These are phyloP conservation scores for Cyclophora punctaria DNA, from an alignment of 2,888 invertebrate genomes.

Conservation along the genomic window DNA sequence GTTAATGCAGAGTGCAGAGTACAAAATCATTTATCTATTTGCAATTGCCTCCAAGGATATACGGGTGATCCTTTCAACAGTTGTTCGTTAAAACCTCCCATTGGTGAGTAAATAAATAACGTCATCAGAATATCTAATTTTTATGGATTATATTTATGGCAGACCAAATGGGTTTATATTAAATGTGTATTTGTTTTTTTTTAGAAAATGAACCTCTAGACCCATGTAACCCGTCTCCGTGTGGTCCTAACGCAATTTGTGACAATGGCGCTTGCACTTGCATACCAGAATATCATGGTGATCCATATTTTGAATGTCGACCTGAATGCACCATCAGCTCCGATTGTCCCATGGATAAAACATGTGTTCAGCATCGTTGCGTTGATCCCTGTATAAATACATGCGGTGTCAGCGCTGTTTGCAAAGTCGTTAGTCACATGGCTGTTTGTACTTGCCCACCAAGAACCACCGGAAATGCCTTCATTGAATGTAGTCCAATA, in stretches of 20 bases:
- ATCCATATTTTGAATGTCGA: conserved; percentile 80
- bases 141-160: background rate
- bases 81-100: conserved; percentile 75
- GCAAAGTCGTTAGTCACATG: conserved; percentile 83
- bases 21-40: conserved; percentile 85
- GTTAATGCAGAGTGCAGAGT: conserved; percentile 82
- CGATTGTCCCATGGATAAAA: conserved; percentile 80
- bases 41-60: conserved; percentile 81
- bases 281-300: conserved; percentile 76
- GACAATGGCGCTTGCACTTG: conserved; percentile 77
- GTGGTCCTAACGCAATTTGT: conserved; percentile 78
- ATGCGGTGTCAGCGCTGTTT: conserved; percentile 84
- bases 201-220: conserved; percentile 51
- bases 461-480: conserved; percentile 82
- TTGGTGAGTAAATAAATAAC: conserved; percentile 51
- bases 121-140: background rate
- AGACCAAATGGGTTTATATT: too few species aligned
- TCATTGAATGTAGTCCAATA: conserved; percentile 77
- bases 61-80: conserved; percentile 85
- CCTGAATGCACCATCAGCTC: conserved; percentile 84
- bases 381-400: conserved; percentile 83
- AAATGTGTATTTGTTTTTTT: background rate
- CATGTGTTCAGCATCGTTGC: conserved; percentile 82
- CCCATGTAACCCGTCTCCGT: conserved; percentile 79
- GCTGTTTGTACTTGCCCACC: conserved; percentile 84